Conservation (phyloP, 2,797 vertebrate genomes). For the Mormyrus proboscirostris region DNA sequence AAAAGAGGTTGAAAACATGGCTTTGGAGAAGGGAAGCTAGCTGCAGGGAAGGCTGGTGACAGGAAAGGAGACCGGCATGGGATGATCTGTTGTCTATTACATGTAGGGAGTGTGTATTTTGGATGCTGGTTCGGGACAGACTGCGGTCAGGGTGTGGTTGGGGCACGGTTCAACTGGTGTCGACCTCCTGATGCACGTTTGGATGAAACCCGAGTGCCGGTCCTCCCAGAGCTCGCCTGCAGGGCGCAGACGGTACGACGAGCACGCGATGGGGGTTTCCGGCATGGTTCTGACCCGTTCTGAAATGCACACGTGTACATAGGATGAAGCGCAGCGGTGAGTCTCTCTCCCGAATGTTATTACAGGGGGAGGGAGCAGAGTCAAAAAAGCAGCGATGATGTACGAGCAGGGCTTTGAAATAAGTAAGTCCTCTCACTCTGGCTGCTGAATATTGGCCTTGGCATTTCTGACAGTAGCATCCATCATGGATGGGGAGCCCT, state of each 20-base stretch:
- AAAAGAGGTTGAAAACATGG: not conserved
- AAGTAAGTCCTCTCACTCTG: slow-evolving; percentile 72
- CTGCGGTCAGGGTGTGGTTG: not conserved
- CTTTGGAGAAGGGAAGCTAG: not conserved
- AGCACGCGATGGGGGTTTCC: slow-evolving; percentile 57
- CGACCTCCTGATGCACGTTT: slow-evolving; percentile 27
- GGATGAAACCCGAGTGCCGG: slow-evolving; percentile 31
- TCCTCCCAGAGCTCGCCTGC: slow-evolving; percentile 44
- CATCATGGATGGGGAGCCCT: slow-evolving; percentile 84
- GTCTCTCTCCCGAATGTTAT: slow-evolving; percentile 82
- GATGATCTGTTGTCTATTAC: not conserved
- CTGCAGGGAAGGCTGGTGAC: not conserved
- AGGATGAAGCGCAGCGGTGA: slow-evolving; percentile 79
- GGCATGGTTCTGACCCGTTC: slow-evolving; percentile 68
- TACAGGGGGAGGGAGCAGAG: slow-evolving; percentile 80
- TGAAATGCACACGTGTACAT: slow-evolving; percentile 70
- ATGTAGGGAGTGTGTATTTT: not conserved
- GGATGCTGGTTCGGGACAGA: not conserved
- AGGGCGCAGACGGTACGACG: slow-evolving; percentile 57
- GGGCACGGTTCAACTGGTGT: not conserved
- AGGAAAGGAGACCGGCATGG: not conserved
- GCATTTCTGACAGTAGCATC: slow-evolving; percentile 95
- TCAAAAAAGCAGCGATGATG: slow-evolving; percentile 85
- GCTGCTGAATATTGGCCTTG: slow-evolving; percentile 88
- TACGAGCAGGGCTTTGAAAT: slow-evolving; percentile 82